phyloP scores from a whole-genome alignment of 1,140 invertebrate genomes.

The Chironomus tepperi region DNA sequence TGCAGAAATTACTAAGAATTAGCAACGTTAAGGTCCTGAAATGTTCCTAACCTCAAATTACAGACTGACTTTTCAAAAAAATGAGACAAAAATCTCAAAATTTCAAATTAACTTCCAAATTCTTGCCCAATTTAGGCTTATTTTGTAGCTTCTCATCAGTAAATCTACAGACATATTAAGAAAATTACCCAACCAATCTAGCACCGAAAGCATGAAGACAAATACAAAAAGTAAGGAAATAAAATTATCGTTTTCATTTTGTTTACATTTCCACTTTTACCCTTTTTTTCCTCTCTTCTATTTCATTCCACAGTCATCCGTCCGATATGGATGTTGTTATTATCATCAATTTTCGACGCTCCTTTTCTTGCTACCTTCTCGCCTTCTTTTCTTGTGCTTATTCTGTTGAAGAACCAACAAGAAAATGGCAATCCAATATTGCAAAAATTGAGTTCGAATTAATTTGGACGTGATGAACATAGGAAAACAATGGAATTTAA shows the following conservation, averaged over 20 bases:
- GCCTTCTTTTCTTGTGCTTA: background rate
- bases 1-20: no score
- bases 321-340: conserved; percentile 7
- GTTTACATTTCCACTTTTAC: conserved; percentile 22
- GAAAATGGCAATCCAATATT: conserved; percentile 1
- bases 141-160: background rate
- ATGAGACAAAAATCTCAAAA: no score
- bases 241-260: conserved; percentile 23
- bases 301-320: background rate
- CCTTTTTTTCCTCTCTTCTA: background rate
- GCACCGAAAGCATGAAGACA: background rate
- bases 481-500: background rate
- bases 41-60: no score
- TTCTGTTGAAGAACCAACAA: no score
- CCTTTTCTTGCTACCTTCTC: background rate
- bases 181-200: no score
- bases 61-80: background rate
- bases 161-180: no score
- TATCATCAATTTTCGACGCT: background rate
- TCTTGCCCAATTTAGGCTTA: no score
- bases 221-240: background rate
- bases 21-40: no score
- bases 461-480: conserved; percentile 19
- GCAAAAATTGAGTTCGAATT: conserved; percentile 21
- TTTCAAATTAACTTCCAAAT: no score